Base-by-base conservation (phyloP, 2,888 invertebrate species). In the Rhagonycha fulva region DNA sequence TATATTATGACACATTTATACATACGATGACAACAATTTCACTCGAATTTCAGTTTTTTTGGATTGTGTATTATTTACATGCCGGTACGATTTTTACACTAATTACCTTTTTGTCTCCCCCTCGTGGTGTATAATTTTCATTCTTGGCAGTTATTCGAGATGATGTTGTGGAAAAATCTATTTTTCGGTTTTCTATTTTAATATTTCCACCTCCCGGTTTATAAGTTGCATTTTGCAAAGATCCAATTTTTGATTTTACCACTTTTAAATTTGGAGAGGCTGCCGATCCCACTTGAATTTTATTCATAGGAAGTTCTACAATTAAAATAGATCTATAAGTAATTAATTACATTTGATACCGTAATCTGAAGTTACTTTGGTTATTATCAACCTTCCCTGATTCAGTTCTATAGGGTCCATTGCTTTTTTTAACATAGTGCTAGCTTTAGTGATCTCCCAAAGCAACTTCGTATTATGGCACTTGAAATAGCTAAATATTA, bases 61-160 rank as follows among this genome's bases (percentile, higher is more conserved):
- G 19, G 2, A 19, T 19, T 19, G 19, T 19, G 19, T 19, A 19
- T 19, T 19, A 47, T 47, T 47, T 47, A 7, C 2, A 47, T n/a
- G n/a, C n/a, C 5, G 9, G n/a, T 19, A 19, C 14, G 4, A 63
- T 63, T 63, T n/a, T 10, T 71, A 23, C 2, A 62, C 2, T 19
- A 79, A 32, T 14, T 9, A 96, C 96, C 94, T 98, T 97, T 87
- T 96, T 96, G 81, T 96, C 94, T 61, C 98, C 96, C 80, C 97
- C 96, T 83, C 94, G 94, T 1, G 98, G 95, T 77, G 90, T 89
- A 84, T 98, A 97, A 79, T 92, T 92, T 76, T 98, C 96, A 85
- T 97, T 98, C 87, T 96, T 95, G 70, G 97, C 96, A 71, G 96
- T 96, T 85, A 98, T 95, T 88, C 94, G 95, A 4, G 97, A 94